A percentile compares a stretch with the other conserved stretches of the same genome.
Evolutionary conservation across 2,888 invertebrate species (phyloP).

Genomic region (Aphodius sticticus): DNA sequence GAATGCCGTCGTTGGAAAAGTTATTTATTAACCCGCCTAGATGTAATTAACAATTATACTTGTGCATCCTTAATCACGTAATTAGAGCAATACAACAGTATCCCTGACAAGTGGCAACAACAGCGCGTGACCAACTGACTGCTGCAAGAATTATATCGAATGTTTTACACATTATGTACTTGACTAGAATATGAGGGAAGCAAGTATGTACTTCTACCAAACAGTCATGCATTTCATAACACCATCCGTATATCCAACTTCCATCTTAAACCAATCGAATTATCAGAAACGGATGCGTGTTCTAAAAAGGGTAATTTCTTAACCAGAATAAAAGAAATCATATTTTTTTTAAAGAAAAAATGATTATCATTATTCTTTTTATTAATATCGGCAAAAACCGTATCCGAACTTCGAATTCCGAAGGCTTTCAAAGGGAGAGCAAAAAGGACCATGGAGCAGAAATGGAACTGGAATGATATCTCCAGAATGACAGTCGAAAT

Average conservation of each 20-base stretch:
- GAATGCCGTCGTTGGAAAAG: too few relatives aligned
- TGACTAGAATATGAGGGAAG: too few relatives aligned
- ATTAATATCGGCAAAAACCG: neutral
- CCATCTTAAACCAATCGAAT: neutral
- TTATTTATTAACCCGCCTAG: too few relatives aligned
- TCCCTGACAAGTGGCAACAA: neutral
- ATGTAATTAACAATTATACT: neutral
- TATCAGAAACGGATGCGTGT: neutral
- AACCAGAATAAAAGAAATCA: neutral
- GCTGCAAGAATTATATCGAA: neutral
- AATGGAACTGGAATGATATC: neutral
- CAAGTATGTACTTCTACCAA: too few relatives aligned
- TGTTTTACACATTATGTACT: too few relatives aligned
- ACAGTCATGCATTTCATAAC: too few relatives aligned
- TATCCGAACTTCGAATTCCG: neutral
- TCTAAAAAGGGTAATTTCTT: neutral
- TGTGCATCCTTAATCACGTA: neutral
- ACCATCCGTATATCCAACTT: too few relatives aligned
- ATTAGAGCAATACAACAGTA: neutral
- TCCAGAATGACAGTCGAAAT: slow-evolving; percentile 7
- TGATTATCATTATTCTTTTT: neutral
- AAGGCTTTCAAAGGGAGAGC: neutral
- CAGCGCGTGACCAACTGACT: neutral
- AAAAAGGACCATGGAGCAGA: neutral
- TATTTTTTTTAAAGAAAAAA: neutral